phyloP scores from a whole-genome alignment of 2,888 invertebrate genomes.

The Ochropacha duplaris region DNA sequence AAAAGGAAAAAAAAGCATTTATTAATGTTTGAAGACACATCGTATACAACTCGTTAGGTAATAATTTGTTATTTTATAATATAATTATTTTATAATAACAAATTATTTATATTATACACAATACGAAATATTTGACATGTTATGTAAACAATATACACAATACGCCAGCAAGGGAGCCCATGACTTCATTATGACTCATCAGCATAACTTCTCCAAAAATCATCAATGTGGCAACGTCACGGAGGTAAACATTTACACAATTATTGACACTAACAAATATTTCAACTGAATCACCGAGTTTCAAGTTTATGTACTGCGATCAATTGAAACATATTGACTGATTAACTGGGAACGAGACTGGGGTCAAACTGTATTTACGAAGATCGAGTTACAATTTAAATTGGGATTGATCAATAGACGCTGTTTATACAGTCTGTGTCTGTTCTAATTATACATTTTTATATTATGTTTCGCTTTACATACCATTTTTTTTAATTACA shows the following conservation, averaged over 20 bases:
- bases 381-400: constrained; percentile 23
- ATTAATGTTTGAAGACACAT: too few relatives aligned
- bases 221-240: constrained; percentile 28
- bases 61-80: not conserved
- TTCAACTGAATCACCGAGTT: constrained; percentile 42
- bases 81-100: too few relatives aligned
- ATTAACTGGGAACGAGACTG: constrained; percentile 50
- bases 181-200: constrained; percentile 59
- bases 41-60: too few relatives aligned
- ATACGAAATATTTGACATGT: not conserved
- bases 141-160: constrained; percentile 4
- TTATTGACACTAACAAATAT: constrained; percentile 35
- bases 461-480: not conserved
- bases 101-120: too few relatives aligned
- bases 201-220: constrained; percentile 41
- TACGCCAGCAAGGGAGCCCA: constrained; percentile 21
- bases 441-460: constrained; percentile 21
- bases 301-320: constrained; percentile 37
- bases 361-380: constrained; percentile 51
- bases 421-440: not conserved
- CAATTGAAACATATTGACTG: constrained; percentile 66
- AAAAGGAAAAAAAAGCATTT: too few relatives aligned
- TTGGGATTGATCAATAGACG: constrained; percentile 39
- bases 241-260: constrained; percentile 51
- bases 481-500: too few relatives aligned